Evolutionary conservation across 1,140 invertebrate species (phyloP).

Genomic region (Chironomus tepperi): DNA sequence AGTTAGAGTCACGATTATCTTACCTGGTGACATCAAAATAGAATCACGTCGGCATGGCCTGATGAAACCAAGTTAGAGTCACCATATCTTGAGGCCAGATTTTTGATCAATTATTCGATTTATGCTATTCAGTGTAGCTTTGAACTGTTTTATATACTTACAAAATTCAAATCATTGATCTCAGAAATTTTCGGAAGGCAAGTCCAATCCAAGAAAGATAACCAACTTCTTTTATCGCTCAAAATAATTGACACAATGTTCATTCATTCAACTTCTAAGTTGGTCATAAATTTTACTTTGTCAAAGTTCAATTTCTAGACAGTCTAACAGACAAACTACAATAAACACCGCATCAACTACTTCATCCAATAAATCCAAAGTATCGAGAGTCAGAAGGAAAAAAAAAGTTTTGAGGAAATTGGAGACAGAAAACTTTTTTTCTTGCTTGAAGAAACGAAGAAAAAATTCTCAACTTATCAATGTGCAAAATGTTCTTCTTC

Average conservation of each 20-base stretch:
- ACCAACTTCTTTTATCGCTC: background rate
- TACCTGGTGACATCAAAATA: too few species aligned
- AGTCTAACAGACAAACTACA: background rate
- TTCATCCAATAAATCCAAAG: background rate
- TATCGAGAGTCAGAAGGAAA: background rate
- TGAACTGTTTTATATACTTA: too few species aligned
- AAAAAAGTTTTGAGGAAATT: background rate
- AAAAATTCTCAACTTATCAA: background rate
- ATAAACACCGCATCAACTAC: too few species aligned
- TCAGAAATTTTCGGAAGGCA: too few species aligned
- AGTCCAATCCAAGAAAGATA: too few species aligned
- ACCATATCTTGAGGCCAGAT: too few species aligned
- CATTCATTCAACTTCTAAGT: background rate
- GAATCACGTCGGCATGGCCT: too few species aligned
- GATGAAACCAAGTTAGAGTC: too few species aligned
- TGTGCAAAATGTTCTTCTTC: background rate
- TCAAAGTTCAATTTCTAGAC: background rate
- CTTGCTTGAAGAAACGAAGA: background rate
- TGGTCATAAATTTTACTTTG: background rate
- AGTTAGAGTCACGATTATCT: too few species aligned
- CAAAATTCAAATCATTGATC: too few species aligned
- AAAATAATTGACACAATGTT: background rate
- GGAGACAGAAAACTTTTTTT: conserved; percentile 2
- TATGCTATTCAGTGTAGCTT: too few species aligned
- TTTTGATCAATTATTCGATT: too few species aligned